Evolutionary conservation across 1,140 invertebrate species (phyloP), one percentile per base, ranked within the genome.

Genomic region (Lethocerus indicus): DNA sequence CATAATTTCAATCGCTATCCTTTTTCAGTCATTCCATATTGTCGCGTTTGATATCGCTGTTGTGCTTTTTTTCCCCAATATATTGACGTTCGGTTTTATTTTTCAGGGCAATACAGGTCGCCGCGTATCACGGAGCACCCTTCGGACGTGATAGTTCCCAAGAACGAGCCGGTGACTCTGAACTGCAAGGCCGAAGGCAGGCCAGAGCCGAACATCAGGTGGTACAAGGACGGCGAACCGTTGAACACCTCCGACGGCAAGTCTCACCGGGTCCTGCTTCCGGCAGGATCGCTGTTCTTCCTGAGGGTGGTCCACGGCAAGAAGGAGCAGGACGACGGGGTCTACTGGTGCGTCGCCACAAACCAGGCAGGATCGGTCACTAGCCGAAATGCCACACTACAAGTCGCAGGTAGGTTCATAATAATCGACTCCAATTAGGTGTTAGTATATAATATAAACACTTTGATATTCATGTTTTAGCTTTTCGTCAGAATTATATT

Each of bases 101-200:
- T 49, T 49, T 23, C 47, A 49, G 42, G 42, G 25, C 42, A 44
- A 27, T 44, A 26, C 21, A 2, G 57, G n/a, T 57, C 55, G 20
- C 57, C 57, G 3, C 53, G 57, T 13, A 59, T 59, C 37, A 56
- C 54, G 2, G 57, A 59, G 32, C 57, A 59, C 25, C 57, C 57
- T 13, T 54, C 52, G 1, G 57, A 59, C 39, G 57, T 60, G 1
- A 44, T 47, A 0, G 87, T 89, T 40, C 87, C 88, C 25, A 78
- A 85, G 51, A 91, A 91, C 24, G 90, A 94, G 62, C 83, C 83
- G 23, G 87, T 88, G 2, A 69, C 88, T 26, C 69, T 97, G 36
- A 85, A 91, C 71, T 98, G 92, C 68, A 79, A 81, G 46, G 92
- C 92, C 13, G 79, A 80, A 64, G 92, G 92, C 32, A 80, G 87